These are phyloP conservation scores for Helogale parvula DNA, from an alignment of 2,113 vertebrate genomes.

Conservation along the genomic window DNA sequence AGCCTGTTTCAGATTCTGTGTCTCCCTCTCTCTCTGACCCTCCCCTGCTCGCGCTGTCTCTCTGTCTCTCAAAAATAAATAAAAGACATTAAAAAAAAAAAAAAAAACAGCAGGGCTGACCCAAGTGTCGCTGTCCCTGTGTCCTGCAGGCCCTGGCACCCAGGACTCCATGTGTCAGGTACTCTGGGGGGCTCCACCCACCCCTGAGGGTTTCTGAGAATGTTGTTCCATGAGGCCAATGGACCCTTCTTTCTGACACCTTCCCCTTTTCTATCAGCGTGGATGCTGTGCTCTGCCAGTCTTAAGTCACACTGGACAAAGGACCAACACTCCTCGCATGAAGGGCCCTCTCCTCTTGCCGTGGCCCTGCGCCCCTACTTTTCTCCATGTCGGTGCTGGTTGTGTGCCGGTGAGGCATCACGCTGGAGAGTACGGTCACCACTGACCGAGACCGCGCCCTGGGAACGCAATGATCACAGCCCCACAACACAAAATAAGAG, in stretches of 20 bases:
- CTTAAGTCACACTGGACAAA: neutral
- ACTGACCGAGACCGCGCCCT: fast-evolving
- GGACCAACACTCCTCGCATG: too few relatives aligned
- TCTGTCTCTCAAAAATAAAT: too few relatives aligned
- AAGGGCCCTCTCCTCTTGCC: neutral
- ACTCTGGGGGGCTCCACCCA: neutral
- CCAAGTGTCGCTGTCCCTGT: too few relatives aligned
- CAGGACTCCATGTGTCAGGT: neutral
- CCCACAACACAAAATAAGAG: neutral
- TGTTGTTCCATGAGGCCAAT: fast-evolving
- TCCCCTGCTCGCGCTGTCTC: too few relatives aligned
- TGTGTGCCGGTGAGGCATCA: neutral
- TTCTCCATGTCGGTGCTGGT: neutral
- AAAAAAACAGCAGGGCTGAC: neutral
- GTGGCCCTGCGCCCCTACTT: neutral
- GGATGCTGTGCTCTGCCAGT: neutral
- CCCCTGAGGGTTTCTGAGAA: neutral
- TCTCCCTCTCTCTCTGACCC: too few relatives aligned
- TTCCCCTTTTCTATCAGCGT: fast-evolving
- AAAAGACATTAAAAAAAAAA: too few relatives aligned
- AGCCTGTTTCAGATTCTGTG: too few relatives aligned
- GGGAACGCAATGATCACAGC: neutral
- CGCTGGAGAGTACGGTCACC: neutral
- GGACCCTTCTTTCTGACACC: neutral
- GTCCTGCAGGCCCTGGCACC: neutral